These are phyloP conservation scores for Telmatochromis brachygnathus DNA, from an alignment of 2,113 vertebrate species.

Conservation along the genomic window DNA sequence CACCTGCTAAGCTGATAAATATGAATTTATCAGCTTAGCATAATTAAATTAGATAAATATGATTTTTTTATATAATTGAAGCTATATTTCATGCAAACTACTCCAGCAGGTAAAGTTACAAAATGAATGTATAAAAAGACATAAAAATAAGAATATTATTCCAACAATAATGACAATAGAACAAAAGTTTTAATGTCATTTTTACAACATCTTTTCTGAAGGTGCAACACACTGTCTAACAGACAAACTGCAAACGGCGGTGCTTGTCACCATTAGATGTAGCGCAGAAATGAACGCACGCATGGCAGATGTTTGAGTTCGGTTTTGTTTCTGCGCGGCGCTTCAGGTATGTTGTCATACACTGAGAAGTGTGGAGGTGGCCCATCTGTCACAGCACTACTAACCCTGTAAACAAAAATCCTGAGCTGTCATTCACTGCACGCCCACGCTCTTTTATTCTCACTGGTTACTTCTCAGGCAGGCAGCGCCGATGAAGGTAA, in stretches of 20 bases:
- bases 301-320: constrained; percentile 8
- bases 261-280: background rate
- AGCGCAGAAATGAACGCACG: background rate
- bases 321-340: constrained; percentile 1
- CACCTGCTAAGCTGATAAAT: background rate
- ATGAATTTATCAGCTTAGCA: background rate
- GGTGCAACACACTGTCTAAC: background rate
- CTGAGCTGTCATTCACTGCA: constrained; percentile 48
- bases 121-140: background rate
- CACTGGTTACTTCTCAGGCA: background rate
- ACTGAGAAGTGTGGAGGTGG: constrained; percentile 47
- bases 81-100: background rate
- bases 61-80: background rate
- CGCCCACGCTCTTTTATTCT: constrained; percentile 3
- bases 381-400: constrained; percentile 48
- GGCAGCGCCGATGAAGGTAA: background rate
- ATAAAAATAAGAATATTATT: background rate
- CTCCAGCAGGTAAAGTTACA: background rate
- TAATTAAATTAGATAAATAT: background rate
- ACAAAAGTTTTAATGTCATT: background rate
- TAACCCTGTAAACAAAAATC: constrained; percentile 44
- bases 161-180: background rate
- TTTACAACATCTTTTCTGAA: background rate
- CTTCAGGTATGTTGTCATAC: constrained; percentile 49
- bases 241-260: background rate